Conservation (phyloP, 2,797 vertebrate species). For the Sylvilagus floridanus region DNA sequence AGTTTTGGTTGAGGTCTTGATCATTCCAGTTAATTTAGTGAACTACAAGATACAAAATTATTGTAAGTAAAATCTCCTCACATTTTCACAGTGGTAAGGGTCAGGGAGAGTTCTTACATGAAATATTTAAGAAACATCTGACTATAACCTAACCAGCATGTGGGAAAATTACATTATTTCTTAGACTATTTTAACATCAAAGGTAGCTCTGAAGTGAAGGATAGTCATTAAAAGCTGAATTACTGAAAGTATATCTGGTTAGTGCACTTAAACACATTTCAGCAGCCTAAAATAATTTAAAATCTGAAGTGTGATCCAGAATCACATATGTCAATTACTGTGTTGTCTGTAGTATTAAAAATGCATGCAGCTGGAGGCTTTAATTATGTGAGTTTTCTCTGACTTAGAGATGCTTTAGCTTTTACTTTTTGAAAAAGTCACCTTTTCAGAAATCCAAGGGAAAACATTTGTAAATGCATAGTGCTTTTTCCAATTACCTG, state of each 20-base stretch:
- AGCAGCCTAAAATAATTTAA: slow-evolving; percentile 85
- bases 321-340: slow-evolving; percentile 86
- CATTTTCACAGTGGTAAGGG: slow-evolving; percentile 83
- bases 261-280: slow-evolving; percentile 86
- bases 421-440: slow-evolving; percentile 63
- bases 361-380: slow-evolving; percentile 83
- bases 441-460: slow-evolving; percentile 77
- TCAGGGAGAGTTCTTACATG: slow-evolving; percentile 87
- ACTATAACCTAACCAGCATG: slow-evolving; percentile 84
- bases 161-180: slow-evolving; percentile 86
- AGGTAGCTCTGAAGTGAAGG: slow-evolving; percentile 83
- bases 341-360: slow-evolving; percentile 85
- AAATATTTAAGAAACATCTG: slow-evolving; percentile 89
- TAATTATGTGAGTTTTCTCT: slow-evolving; percentile 83
- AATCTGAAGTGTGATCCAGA: slow-evolving; percentile 86
- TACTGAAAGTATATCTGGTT: slow-evolving; percentile 83
- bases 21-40: slow-evolving; percentile 82
- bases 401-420: slow-evolving; percentile 73
- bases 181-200: slow-evolving; percentile 87
- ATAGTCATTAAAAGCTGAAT: slow-evolving; percentile 87
- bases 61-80: slow-evolving; percentile 85
- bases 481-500: slow-evolving; percentile 66
- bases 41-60: slow-evolving; percentile 85
- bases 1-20: slow-evolving; percentile 78
- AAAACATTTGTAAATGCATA: slow-evolving; percentile 78